A percentile compares a stretch with the other conserved stretches of the same genome.
Conservation (phyloP, 2,113 vertebrate species). For the Anarrhichthys ocellatus region DNA sequence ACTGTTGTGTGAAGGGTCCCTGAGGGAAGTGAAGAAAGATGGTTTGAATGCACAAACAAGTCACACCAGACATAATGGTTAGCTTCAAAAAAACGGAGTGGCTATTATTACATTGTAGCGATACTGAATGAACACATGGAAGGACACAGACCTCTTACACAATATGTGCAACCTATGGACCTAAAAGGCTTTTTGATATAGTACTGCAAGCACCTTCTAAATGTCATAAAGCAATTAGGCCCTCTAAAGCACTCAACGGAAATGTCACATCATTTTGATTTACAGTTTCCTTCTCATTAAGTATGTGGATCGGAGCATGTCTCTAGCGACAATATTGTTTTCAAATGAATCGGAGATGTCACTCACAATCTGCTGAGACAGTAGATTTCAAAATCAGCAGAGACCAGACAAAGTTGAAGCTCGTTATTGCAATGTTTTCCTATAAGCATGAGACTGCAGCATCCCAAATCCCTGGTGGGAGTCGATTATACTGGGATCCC, state of each 20-base stretch:
- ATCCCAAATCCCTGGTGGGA: conserved; percentile 17
- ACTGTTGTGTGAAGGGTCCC: conserved; percentile 72
- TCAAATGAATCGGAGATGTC: conserved; percentile 27
- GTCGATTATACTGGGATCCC: conserved; percentile 49
- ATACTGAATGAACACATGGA: conserved; percentile 58
- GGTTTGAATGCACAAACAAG: conserved; percentile 57
- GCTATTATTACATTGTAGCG: conserved; percentile 59
- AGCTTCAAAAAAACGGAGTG: conserved; percentile 52
- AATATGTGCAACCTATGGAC: conserved; percentile 52
- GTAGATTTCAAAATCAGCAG: conserved; percentile 17
- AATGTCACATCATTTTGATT: conserved; percentile 61
- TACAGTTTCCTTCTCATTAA: conserved; percentile 41
- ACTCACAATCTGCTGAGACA: conserved; percentile 6
- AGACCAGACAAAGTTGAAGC: conserved; percentile 41
- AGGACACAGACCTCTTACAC: conserved; percentile 55
- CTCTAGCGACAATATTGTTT: conserved; percentile 23
- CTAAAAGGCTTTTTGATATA: conserved; percentile 57
- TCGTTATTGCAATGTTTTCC: conserved; percentile 65
- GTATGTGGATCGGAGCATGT: conserved; percentile 20
- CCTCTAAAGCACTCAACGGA: conserved; percentile 58
- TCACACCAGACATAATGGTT: conserved; percentile 56
- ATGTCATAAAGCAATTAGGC: conserved; percentile 70
- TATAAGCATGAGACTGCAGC: conserved; percentile 46
- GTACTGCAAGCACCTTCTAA: conserved; percentile 67
- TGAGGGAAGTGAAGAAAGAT: conserved; percentile 73